Base-by-base conservation (phyloP, 2,113 vertebrate genomes). In the Caranx melampygus region DNA sequence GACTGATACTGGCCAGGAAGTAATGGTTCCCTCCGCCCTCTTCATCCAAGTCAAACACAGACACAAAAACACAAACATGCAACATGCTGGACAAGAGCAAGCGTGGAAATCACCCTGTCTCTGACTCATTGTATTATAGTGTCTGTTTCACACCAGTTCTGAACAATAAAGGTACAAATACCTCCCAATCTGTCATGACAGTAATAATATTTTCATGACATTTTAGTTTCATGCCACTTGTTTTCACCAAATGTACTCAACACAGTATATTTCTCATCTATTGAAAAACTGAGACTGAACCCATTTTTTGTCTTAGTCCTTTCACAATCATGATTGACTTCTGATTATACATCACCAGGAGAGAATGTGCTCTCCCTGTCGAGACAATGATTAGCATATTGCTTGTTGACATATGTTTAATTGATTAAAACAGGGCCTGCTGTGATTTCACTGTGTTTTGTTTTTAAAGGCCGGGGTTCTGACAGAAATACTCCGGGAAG, bases 401-500 rank as follows among this genome's bases (percentile, higher is more conserved):
- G 78, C 90, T 93, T 93, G 93, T 92, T 94, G 95, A 94, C 93
- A 83, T 85, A 91, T 75, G 87, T 87, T 88, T 94, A 94, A 95
- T 94, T 93, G 93, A 94, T 94, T 94, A 89, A 94, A 93, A 90
- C 84, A 62, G 79, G 81, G 81, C 80, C 89, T 84, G 76, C 89
- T 83, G 81, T 84, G 90, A 92, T 92, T 93, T 93, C 90, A 87
- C 90, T 82, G 79, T 89, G 91, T 88, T 93, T 93, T 94, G 90
- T 95, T 95, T 94, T 93, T 63, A 90, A 93, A 92, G 94, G 90
- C 92, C 45, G 55, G 59, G 83, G 87, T 88, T 94, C 91, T 93
- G 94, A 94, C 93, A 94, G 94, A 94, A 95, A 94, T 93, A 92
- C 90, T 93, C 83, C n/a, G 90, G 90, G 91, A 94, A 94, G 93